Evolutionary conservation across 2,113 vertebrate genomes (phyloP).

Genomic region (Prolemur simus): DNA sequence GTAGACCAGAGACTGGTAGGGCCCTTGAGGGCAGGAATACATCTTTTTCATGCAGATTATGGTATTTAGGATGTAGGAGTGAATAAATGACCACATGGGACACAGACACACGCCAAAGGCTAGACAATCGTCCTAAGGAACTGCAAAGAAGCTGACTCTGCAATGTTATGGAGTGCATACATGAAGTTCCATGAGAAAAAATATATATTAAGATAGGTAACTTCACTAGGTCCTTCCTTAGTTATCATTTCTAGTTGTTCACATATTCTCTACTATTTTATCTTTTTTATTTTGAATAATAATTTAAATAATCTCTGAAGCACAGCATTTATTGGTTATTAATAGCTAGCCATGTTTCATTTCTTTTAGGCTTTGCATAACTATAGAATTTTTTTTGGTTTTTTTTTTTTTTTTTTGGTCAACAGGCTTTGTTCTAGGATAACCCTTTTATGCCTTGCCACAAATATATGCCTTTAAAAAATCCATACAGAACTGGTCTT

Average conservation of each 20-base stretch:
- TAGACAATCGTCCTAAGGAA: not conserved
- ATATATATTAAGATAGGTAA: not conserved
- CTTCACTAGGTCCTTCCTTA: not conserved
- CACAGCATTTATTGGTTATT: constrained; percentile 22
- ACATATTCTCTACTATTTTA: not conserved
- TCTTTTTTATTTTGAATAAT: constrained; percentile 7
- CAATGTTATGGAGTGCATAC: not conserved
- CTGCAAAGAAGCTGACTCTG: not conserved
- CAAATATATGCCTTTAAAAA: not conserved
- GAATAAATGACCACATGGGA: not conserved
- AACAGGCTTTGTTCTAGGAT: not conserved
- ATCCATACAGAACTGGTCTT: not conserved
- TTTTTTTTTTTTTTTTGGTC: not conserved
- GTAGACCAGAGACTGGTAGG: not conserved
- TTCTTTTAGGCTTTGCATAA: constrained; percentile 40
- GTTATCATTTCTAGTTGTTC: not conserved
- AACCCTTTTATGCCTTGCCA: not conserved
- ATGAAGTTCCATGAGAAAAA: not conserved
- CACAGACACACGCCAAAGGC: not conserved
- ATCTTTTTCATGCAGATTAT: not conserved
- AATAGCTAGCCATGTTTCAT: not conserved
- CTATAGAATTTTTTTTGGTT: not conserved
- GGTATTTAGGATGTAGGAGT: not conserved
- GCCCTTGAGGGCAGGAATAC: not conserved
- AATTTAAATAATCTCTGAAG: constrained; percentile 1